Base-by-base conservation (phyloP, 2,888 invertebrate genomes). In the Argyra leucocephala region DNA sequence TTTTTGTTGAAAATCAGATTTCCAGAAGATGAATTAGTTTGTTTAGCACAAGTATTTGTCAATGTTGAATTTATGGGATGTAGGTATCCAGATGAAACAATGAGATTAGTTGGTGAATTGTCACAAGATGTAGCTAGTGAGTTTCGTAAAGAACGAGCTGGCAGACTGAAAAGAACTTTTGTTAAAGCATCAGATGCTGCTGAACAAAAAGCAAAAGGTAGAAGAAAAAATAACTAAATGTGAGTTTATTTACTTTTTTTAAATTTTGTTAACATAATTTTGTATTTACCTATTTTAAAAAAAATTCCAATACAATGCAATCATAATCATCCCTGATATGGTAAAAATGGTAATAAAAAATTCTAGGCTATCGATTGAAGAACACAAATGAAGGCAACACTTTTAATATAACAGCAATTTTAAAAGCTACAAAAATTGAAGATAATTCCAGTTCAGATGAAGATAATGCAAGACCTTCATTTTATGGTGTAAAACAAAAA, bases 21-120 rank as follows among this genome's bases (percentile, higher is more conserved):
- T 61, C 26, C 26, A 61, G 61, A 61, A 31, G 61, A 61, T 0
- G 86, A 91, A 72, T 80, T 97, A 3, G 84, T 96, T 0, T 95
- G 95, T 67, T 80, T 96, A 63, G 94, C 96, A 0, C 92, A 91
- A 80, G 86, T 93, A n/a, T 96, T 93, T 75, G 88, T 89, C 1
- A 97, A 96, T 74, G 86, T 95, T 80, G 76, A 76, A 68, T 78
- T 78, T 62, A 72, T 77, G 73, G 75, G 77, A 6, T 76, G 77
- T 89, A 78, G 90, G 71, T 96, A 96, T 79, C 93, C 94, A 0
- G 81, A 83, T 48, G 85, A 88, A 67, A 88, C 93, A 0, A 95
- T 95, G 95, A 81, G 83, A 48, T 81, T 88, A 69, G 87, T 95
- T 65, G 84, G 86, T 0, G 86, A 86, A 72, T 76, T 95, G 4